Conservation (phyloP, 2,113 vertebrate genomes). For the Alouatta palliata region DNA sequence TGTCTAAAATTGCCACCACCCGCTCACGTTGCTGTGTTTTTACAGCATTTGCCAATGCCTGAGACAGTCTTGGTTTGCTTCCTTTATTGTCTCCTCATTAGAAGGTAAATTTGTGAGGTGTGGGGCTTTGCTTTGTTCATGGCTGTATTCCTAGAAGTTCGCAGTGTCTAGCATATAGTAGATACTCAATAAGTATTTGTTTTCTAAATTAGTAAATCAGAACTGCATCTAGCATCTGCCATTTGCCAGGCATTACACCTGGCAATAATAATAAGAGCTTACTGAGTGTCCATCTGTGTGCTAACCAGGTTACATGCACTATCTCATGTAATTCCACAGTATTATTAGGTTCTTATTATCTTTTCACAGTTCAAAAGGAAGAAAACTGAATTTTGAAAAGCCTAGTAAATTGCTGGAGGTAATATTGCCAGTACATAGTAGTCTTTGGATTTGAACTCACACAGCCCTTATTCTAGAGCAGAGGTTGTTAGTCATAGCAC, state of each 20-base stretch:
- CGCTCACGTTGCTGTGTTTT: neutral
- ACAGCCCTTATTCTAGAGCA: neutral
- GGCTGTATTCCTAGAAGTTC: neutral
- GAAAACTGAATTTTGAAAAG: neutral
- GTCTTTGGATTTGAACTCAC: neutral
- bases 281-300: neutral
- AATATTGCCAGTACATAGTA: neutral
- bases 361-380: neutral
- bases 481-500: rapidly evolving
- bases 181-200: neutral
- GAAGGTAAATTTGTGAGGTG: neutral
- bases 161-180: neutral
- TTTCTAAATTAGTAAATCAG: neutral
- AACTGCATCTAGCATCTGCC: neutral
- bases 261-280: neutral
- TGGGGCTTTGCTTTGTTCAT: neutral
- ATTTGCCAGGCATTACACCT: neutral
- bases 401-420: neutral
- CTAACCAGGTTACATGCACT: neutral
- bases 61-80: neutral
- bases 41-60: neutral
- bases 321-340: neutral
- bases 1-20: neutral
- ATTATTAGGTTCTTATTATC: neutral
- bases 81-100: neutral